Conservation (phyloP, 1,140 invertebrate genomes). For the Meloidogyne exigua region DNA sequence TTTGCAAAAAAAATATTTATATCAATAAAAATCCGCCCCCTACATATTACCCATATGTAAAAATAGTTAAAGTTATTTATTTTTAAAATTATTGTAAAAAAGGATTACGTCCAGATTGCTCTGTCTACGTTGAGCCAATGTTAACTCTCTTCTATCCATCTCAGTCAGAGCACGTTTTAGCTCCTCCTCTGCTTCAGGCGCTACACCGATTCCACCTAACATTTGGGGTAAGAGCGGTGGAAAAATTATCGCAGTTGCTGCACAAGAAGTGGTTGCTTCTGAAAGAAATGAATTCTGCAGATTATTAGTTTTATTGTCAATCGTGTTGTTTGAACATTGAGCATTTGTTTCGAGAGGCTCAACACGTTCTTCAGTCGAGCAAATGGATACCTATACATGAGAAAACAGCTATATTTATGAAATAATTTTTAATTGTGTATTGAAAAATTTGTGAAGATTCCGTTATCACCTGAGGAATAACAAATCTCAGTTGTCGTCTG, state of each 20-base stretch:
- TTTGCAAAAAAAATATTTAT: too few species aligned
- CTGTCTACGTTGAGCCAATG: constrained; percentile 52
- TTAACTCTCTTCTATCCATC: constrained; percentile 35
- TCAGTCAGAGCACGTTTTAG: constrained; percentile 26
- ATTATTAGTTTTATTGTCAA: neutral
- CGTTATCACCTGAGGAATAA: constrained; percentile 34
- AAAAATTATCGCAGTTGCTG: neutral
- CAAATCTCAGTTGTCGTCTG: constrained; percentile 28
- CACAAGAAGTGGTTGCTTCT: constrained; percentile 4
- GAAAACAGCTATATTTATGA: neutral
- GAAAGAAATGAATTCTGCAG: neutral
- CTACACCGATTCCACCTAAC: neutral
- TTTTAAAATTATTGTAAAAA: too few species aligned
- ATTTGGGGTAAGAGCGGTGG: neutral
- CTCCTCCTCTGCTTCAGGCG: neutral
- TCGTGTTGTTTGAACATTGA: neutral
- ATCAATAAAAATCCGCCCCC: too few species aligned
- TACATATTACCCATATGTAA: too few species aligned
- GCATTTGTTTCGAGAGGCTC: neutral
- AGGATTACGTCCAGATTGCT: constrained; percentile 53
- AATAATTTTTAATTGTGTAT: neutral
- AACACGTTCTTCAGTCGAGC: constrained; percentile 2
- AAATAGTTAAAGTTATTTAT: too few species aligned
- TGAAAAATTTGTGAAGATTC: neutral
- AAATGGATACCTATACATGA: constrained; percentile 21